Evolutionary conservation across 2,797 vertebrate species (phyloP).

Genomic region (Semotilus atromaculatus): DNA sequence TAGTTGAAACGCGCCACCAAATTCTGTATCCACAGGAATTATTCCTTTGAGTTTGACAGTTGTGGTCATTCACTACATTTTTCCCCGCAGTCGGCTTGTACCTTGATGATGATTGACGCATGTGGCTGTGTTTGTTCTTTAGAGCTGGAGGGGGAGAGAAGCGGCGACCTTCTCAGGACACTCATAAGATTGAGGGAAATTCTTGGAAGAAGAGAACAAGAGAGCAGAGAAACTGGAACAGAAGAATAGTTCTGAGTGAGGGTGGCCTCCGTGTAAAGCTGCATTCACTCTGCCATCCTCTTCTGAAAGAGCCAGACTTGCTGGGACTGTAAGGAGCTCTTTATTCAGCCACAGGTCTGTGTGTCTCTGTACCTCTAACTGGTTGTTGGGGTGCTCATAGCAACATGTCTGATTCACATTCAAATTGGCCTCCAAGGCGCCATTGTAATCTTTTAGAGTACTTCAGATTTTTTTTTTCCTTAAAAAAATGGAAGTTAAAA

Average conservation of each 20-base stretch:
- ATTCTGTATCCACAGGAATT: background rate
- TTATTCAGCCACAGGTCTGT: constrained; percentile 70
- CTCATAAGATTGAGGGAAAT: constrained; percentile 42
- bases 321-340: constrained; percentile 77
- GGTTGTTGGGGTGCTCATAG: constrained; percentile 64
- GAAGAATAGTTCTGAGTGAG: constrained; percentile 61
- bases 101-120: background rate
- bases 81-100: background rate
- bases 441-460: constrained; percentile 56
- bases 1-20: background rate
- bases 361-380: constrained; percentile 55
- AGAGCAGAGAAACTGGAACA: constrained; percentile 69
- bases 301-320: constrained; percentile 75
- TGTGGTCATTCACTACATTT: background rate
- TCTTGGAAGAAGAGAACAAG: constrained; percentile 68
- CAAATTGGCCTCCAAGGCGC: constrained; percentile 70
- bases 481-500: constrained; percentile 50
- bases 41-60: background rate
- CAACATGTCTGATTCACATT: constrained; percentile 76
- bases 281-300: constrained; percentile 73
- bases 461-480: constrained; percentile 53
- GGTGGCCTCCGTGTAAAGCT: constrained; percentile 71
- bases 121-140: background rate
- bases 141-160: constrained; percentile 4
- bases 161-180: constrained; percentile 54